Evolutionary conservation across 2,113 vertebrate species (phyloP).

Genomic region (Oophaga pumilio): DNA sequence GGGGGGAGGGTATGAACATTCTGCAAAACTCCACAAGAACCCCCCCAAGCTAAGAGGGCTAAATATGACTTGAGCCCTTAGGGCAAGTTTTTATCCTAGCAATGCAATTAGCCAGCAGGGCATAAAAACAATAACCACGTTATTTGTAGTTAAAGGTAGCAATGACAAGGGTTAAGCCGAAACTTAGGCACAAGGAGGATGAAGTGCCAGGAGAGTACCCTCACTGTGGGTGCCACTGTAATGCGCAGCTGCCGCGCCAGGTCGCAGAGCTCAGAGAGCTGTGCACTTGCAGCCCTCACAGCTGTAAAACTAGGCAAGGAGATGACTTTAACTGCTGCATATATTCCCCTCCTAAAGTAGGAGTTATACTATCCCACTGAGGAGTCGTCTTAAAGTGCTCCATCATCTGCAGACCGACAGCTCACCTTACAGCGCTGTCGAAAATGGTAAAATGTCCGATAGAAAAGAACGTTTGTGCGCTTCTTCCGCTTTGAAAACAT

Average conservation of each 20-base stretch:
- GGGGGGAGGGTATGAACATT: constrained; percentile 58
- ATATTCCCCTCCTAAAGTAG: constrained; percentile 15
- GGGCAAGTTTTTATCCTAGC: constrained; percentile 46
- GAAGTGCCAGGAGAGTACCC: neutral
- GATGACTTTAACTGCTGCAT: constrained; percentile 13
- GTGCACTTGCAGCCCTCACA: constrained; percentile 44
- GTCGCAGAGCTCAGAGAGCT: constrained; percentile 3
- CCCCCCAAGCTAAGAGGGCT: constrained; percentile 54
- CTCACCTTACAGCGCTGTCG: constrained; percentile 24
- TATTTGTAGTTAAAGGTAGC: neutral
- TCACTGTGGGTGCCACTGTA: neutral
- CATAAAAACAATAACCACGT: neutral
- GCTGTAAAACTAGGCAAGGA: constrained; percentile 30
- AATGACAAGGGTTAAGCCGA: neutral
- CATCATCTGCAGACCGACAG: constrained; percentile 8
- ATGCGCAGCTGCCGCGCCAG: constrained; percentile 20
- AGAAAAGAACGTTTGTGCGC: constrained; percentile 50
- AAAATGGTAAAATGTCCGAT: constrained; percentile 55
- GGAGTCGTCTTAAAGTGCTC: constrained; percentile 14
- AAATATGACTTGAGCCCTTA: constrained; percentile 58
- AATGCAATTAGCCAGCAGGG: neutral
- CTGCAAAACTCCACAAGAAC: constrained; percentile 61
- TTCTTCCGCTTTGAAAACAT: constrained; percentile 48
- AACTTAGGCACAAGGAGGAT: neutral
- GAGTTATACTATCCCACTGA: constrained; percentile 10